phyloP scores from a whole-genome alignment of 1,140 invertebrate species.

The Drosophila burlai region DNA sequence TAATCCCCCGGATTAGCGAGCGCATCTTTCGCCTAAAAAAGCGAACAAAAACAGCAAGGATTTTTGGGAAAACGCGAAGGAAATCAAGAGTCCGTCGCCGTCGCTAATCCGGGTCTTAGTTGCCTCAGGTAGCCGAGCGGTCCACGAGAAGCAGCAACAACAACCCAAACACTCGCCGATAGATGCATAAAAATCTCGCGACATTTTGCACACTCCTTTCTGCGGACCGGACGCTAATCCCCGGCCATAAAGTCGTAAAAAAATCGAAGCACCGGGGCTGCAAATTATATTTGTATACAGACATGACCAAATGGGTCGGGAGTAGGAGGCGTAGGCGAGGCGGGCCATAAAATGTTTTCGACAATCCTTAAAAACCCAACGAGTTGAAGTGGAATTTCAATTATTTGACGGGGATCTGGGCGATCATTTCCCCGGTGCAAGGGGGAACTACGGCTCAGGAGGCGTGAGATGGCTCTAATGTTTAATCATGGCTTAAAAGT shows the following conservation, averaged over 20 bases:
- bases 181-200: slow-evolving; percentile 39
- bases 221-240: slow-evolving; percentile 73
- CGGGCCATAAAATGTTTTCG: slow-evolving; percentile 27
- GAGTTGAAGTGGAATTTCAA: slow-evolving; percentile 46
- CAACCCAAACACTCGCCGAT: slow-evolving; percentile 33
- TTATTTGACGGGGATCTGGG: slow-evolving; percentile 10
- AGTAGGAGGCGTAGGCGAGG: slow-evolving; percentile 23
- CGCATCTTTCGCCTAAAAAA: slow-evolving; percentile 70
- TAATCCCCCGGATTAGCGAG: slow-evolving; percentile 77
- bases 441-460: slow-evolving; percentile 12
- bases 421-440: slow-evolving; percentile 1
- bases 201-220: slow-evolving; percentile 75
- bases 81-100: slow-evolving; percentile 62
- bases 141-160: slow-evolving; percentile 27
- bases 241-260: slow-evolving; percentile 76
- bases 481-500: slow-evolving; percentile 18
- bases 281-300: slow-evolving; percentile 79
- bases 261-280: slow-evolving; percentile 51
- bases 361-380: slow-evolving; percentile 47
- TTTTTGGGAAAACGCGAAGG: slow-evolving; percentile 67
- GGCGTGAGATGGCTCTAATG: background rate
- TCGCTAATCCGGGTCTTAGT: slow-evolving; percentile 68
- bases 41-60: slow-evolving; percentile 59
- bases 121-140: slow-evolving; percentile 23
- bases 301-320: slow-evolving; percentile 42